These are phyloP conservation scores for Epizoanthus ramosus DNA, from an alignment of 92 coral and sea anemone species.

Conservation along the genomic window DNA sequence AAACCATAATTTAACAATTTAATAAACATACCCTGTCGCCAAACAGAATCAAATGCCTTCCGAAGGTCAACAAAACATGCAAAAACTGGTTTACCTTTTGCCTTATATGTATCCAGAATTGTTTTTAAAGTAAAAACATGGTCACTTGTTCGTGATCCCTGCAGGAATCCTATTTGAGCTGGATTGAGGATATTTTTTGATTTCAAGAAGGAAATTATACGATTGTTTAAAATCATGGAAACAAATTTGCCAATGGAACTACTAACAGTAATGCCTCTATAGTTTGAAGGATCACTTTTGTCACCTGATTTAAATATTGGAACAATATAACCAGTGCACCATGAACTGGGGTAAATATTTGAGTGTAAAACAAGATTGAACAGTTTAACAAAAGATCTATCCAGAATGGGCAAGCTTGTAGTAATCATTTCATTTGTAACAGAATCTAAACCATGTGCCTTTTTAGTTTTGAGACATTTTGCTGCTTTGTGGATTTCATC, in stretches of 20 bases:
- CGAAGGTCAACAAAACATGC: conserved; percentile 60
- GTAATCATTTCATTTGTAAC: conserved; percentile 55
- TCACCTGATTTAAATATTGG: conserved; percentile 43
- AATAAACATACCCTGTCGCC: conserved; percentile 46
- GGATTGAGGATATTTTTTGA: conserved; percentile 24
- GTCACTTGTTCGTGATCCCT: no score
- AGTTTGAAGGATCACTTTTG: conserved; percentile 43
- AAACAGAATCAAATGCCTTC: conserved; percentile 68
- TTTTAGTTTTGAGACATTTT: conserved; percentile 34
- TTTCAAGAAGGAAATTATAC: conserved; percentile 25
- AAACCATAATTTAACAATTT: conserved; percentile 29
- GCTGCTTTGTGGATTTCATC: conserved; percentile 20
- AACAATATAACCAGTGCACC: conserved; percentile 28
- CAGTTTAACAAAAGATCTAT: conserved; percentile 10
- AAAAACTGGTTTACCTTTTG: no score
- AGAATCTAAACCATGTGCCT: no score
- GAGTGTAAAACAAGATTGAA: conserved; percentile 48
- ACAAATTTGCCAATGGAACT: no score
- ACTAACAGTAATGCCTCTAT: conserved; percentile 49
- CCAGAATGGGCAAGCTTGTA: conserved; percentile 19
- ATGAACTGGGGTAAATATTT: conserved; percentile 32
- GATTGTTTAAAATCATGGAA: conserved; percentile 30
- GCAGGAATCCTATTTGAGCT: conserved; percentile 9
- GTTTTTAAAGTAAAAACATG: conserved; percentile 46
- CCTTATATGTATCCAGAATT: conserved; percentile 42